These are phyloP conservation scores for Echeneis naucrates DNA, from an alignment of 2,797 vertebrate species.

Conservation along the genomic window DNA sequence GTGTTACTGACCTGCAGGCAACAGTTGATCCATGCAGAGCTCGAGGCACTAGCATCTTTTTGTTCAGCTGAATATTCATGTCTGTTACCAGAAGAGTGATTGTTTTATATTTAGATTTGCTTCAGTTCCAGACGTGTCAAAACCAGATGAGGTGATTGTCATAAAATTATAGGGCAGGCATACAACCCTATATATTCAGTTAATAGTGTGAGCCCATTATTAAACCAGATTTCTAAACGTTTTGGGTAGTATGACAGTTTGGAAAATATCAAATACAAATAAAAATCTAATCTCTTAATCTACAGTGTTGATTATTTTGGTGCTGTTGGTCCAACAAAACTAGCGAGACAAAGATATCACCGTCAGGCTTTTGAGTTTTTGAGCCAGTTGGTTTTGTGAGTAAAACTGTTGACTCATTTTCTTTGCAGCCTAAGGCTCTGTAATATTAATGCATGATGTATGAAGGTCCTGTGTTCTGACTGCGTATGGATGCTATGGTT, in stretches of 20 bases:
- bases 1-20: background rate
- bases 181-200: background rate
- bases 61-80: background rate
- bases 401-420: no score
- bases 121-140: background rate
- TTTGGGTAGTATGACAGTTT: background rate
- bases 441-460: no score
- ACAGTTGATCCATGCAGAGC: background rate
- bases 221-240: background rate
- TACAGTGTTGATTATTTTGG: background rate
- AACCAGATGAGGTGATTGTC: constrained; percentile 1
- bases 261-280: no score
- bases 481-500: constrained; percentile 2
- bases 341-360: background rate
- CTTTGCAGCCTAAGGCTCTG: no score
- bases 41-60: background rate
- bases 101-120: background rate
- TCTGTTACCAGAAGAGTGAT: background rate
- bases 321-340: background rate
- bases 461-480: no score
- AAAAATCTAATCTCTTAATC: no score
- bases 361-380: no score
- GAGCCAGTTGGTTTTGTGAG: no score
- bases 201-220: constrained; percentile 9
- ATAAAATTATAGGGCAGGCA: background rate